Base-by-base conservation (phyloP, 2,113 vertebrate species). In the Mormyrus lacerda region DNA sequence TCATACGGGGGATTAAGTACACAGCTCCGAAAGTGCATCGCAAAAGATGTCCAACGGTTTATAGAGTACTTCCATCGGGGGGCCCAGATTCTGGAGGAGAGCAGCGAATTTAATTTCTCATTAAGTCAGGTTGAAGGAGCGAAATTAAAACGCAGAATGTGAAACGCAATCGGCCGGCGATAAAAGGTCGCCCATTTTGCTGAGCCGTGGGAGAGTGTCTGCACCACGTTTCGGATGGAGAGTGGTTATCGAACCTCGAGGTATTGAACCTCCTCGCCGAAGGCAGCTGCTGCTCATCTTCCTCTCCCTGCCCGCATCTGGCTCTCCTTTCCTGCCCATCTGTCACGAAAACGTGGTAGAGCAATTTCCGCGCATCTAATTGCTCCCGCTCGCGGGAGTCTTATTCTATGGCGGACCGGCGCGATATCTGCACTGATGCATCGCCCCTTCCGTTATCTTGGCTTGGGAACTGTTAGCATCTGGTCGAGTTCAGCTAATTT, bases 181-280 rank as follows among this genome's bases (percentile, higher is more conserved):
- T 69, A 53, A 50, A 55, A 84, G 53, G 87, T 90, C 10, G 85
- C 53, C 73, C 84, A 44, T 82, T 87, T 27, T 45, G 1, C 35
- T 31, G 6, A 13, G n/a, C 89, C 88, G 89, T 48, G 69, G 91
- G 89, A 45, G 88, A 89, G 65, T 73, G 27, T 85, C 89, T 89
- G 89, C 55, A 1, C 4, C 17, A 83, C 42, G 21, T 9, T 83
- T 83, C 21, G 3, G 79, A 11, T 10, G 79, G 79, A 45, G 79
- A n/a, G 79, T 8, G 39, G 42, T 45, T 83, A 42, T 11, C 19
- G 39, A 44, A 35, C 79, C 79, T 47, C 42, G 3, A 91, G 86
- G 90, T 73, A 91, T 91, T 89, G 82, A 76, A 89, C 91, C 90
- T 69, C 89, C 90, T 90, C 84, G 82, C 7, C 35, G 7, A 90